phyloP scores from a whole-genome alignment of 2,113 vertebrate genomes.

The Atherinomorus stipes region DNA sequence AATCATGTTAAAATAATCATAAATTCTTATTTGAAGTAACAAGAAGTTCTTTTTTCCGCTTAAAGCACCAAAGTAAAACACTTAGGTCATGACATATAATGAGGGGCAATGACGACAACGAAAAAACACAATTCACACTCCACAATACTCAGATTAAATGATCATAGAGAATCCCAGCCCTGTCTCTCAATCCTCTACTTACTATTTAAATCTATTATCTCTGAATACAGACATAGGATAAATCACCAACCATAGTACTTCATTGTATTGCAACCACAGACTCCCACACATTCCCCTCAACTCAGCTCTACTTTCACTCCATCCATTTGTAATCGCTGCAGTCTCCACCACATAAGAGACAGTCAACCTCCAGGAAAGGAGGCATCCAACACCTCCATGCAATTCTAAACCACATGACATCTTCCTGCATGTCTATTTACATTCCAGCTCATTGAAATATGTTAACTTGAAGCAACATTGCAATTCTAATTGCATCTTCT shows the following conservation, averaged over 20 bases:
- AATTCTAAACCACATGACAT: conserved; percentile 10
- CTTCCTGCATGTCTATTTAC: background rate
- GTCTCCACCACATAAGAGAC: conserved; percentile 34
- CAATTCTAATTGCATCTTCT: background rate
- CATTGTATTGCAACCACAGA: background rate
- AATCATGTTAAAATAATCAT: background rate
- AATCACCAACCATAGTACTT: background rate
- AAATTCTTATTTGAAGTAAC: background rate
- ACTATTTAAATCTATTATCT: background rate
- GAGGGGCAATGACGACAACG: background rate
- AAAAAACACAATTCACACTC: background rate
- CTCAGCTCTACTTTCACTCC: conserved; percentile 36
- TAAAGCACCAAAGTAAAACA: conserved; percentile 1
- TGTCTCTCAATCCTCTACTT: too few species aligned
- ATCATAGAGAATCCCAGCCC: too few species aligned
- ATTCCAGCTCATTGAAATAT: background rate
- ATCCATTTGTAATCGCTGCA: conserved; percentile 51
- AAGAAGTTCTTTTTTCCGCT: background rate
- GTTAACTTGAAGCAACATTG: background rate
- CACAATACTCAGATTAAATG: background rate
- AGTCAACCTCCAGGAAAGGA: conserved; percentile 33
- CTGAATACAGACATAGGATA: background rate
- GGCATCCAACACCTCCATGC: conserved; percentile 1
- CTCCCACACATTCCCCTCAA: conserved; percentile 7
- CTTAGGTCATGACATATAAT: background rate